Evolutionary conservation across 1,140 invertebrate genomes (phyloP).

Genomic region (Oncopeltus fasciatus): DNA sequence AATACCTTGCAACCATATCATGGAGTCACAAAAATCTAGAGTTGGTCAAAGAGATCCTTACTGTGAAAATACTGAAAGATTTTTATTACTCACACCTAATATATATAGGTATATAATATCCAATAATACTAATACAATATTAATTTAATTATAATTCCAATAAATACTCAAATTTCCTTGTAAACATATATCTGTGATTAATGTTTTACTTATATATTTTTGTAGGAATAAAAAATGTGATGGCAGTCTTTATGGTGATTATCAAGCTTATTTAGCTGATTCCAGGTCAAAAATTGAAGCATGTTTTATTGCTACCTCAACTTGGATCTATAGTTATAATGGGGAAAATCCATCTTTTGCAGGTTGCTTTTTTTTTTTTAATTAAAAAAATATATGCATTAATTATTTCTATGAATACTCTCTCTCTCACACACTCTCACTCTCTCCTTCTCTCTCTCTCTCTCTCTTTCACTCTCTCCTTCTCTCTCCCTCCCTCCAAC

Average conservation of each 20-base stretch:
- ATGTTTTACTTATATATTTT: no score
- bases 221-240: slow-evolving; percentile 15
- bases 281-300: slow-evolving; percentile 58
- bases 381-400: no score
- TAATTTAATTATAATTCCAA: neutral
- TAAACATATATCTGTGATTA: no score
- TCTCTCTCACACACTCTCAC: no score
- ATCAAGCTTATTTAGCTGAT: slow-evolving; percentile 68
- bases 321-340: slow-evolving; percentile 66
- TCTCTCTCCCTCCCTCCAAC: no score
- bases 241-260: slow-evolving; percentile 55
- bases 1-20: slow-evolving; percentile 77
- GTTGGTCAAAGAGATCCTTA: slow-evolving; percentile 66
- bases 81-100: slow-evolving; percentile 60
- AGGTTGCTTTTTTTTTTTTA: no score
- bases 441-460: no score
- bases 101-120: slow-evolving; percentile 20
- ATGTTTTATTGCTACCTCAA: slow-evolving; percentile 52
- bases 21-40: slow-evolving; percentile 63
- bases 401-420: no score
- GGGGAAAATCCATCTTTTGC: slow-evolving; percentile 35
- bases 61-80: slow-evolving; percentile 65
- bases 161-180: no score
- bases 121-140: neutral
- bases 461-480: no score